Evolutionary conservation across 2,888 invertebrate genomes (phyloP).

Genomic region (Ryuthela nishihirai): DNA sequence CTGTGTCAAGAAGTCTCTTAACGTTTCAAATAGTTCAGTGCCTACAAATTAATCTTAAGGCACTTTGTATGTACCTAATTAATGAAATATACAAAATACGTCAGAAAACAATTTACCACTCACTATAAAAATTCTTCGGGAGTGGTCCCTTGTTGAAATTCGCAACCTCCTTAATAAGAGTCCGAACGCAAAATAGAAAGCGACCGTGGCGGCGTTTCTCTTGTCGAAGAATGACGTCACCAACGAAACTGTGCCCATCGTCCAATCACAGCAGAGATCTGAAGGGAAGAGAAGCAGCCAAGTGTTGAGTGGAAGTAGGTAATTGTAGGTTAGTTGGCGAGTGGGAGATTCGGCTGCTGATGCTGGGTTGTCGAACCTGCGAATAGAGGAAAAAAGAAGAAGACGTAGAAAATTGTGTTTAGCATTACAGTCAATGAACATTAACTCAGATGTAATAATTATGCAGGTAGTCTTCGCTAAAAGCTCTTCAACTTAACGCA

Average conservation of each 20-base stretch:
- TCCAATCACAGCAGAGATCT: constrained; percentile 95
- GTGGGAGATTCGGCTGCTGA: constrained; percentile 78
- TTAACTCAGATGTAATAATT: not conserved
- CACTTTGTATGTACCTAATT: too few species aligned
- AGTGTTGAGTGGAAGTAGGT: constrained; percentile 82
- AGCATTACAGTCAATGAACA: not conserved
- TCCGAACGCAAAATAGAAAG: constrained; percentile 23
- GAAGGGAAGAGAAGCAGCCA: constrained; percentile 87
- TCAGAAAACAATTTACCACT: not conserved
- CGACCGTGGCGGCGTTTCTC: constrained; percentile 70
- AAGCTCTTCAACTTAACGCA: too few species aligned
- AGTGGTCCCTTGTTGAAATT: not conserved
- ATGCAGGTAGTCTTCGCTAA: not conserved
- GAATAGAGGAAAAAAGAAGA: constrained; percentile 48
- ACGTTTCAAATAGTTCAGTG: too few species aligned
- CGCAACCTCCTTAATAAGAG: constrained; percentile 12
- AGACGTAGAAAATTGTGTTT: too few species aligned
- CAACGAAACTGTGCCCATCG: constrained; percentile 92
- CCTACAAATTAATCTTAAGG: too few species aligned
- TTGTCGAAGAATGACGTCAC: constrained; percentile 72
- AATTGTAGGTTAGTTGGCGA: constrained; percentile 87
- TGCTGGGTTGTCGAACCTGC: constrained; percentile 95
- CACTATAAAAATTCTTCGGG: constrained; percentile 13
- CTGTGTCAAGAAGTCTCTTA: too few species aligned
- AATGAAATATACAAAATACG: too few species aligned